Evolutionary conservation across 2,888 invertebrate species (phyloP).

Genomic region (Acheta domesticus): DNA sequence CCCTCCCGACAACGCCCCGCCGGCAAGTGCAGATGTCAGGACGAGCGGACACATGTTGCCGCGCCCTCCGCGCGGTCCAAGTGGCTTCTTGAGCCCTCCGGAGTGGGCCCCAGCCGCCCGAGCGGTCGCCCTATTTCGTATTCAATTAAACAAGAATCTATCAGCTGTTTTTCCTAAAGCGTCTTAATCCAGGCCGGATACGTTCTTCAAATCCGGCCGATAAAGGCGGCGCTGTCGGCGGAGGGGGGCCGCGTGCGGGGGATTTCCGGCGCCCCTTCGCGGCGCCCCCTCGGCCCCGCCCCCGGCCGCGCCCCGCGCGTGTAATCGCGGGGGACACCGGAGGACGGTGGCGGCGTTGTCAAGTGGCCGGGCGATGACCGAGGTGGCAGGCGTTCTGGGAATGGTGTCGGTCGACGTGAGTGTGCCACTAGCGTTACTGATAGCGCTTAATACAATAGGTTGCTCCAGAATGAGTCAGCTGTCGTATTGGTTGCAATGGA

Average conservation of each 20-base stretch:
- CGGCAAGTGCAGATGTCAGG: slow-evolving; percentile 7
- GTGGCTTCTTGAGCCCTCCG: slow-evolving; percentile 28
- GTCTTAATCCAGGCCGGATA: slow-evolving; percentile 43
- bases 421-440: too few species aligned
- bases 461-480: too few species aligned
- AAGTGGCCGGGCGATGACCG: not conserved
- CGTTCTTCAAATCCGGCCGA: slow-evolving; percentile 18
- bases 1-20: not conserved
- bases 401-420: too few species aligned
- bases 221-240: slow-evolving; percentile 29
- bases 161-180: slow-evolving; percentile 49
- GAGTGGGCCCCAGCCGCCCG: slow-evolving; percentile 11
- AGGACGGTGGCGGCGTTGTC: slow-evolving; percentile 11
- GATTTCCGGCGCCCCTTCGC: slow-evolving; percentile 23
- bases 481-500: too few species aligned
- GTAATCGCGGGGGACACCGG: not conserved
- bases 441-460: too few species aligned
- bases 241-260: slow-evolving; percentile 21
- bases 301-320: slow-evolving; percentile 12
- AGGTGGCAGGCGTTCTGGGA: too few species aligned
- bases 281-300: slow-evolving; percentile 11
- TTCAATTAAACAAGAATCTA: slow-evolving; percentile 71
- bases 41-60: not conserved
- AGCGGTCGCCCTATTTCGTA: slow-evolving; percentile 55
- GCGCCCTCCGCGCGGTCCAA: slow-evolving; percentile 26